Percentiles rank a stretch among this genome's conserved stretches.
These are phyloP conservation scores for Physocephala rufipes DNA, from an alignment of 2,888 invertebrate species.

Conservation along the genomic window DNA sequence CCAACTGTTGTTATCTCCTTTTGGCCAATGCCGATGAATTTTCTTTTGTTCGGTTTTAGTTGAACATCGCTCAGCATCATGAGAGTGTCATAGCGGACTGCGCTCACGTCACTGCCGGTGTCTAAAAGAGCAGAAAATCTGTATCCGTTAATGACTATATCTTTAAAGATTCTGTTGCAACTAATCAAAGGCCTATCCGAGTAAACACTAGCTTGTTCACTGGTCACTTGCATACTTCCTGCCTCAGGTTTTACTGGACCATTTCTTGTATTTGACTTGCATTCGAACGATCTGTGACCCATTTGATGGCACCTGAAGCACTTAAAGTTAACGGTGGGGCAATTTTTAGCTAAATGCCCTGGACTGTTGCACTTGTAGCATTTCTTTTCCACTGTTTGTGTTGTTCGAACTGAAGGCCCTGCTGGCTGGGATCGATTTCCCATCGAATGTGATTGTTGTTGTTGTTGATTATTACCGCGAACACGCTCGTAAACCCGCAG, in stretches of 20 bases:
- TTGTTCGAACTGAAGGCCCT: slow-evolving; percentile 17
- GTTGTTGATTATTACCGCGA: slow-evolving; percentile 9
- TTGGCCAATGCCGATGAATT: slow-evolving; percentile 29
- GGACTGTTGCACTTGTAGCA: slow-evolving; percentile 16
- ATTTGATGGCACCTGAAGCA: slow-evolving; percentile 23
- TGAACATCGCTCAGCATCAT: slow-evolving; percentile 28
- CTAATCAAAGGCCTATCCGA: not conserved
- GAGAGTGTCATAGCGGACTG: slow-evolving; percentile 35
- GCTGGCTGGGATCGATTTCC: slow-evolving; percentile 28
- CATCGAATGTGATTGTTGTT: slow-evolving; percentile 8
- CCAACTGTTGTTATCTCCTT: not conserved
- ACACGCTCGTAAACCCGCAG: slow-evolving; percentile 38
- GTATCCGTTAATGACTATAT: slow-evolving; percentile 17
- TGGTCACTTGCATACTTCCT: slow-evolving; percentile 21
- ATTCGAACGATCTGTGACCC: slow-evolving; percentile 25
- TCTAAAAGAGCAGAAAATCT: slow-evolving; percentile 28
- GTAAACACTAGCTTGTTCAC: not conserved
- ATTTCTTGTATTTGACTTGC: slow-evolving; percentile 14
- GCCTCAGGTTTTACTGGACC: slow-evolving; percentile 17
- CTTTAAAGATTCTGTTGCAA: slow-evolving; percentile 22
- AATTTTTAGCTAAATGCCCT: slow-evolving; percentile 17
- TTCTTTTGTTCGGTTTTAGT: slow-evolving; percentile 24
- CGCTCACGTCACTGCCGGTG: slow-evolving; percentile 38
- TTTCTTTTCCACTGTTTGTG: not conserved
- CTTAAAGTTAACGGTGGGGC: not conserved